These are phyloP conservation scores for Motacilla alba DNA, from an alignment of 2,113 vertebrate genomes.

Conservation along the genomic window DNA sequence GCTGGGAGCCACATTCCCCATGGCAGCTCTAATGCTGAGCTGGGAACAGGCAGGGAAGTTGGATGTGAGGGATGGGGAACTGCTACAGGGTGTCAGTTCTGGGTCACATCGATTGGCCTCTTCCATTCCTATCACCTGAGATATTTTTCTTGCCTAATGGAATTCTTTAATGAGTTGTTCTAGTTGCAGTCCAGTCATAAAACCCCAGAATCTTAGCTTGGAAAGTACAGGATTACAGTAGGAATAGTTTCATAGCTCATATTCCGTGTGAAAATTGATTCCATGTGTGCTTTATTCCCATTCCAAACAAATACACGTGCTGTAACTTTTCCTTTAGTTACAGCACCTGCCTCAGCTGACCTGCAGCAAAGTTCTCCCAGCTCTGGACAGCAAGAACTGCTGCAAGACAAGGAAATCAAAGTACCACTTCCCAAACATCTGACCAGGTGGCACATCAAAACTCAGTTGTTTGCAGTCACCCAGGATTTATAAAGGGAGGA, in stretches of 20 bases:
- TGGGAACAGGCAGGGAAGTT: not conserved
- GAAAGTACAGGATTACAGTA: not conserved
- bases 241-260: not conserved
- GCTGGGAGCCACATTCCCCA: not conserved
- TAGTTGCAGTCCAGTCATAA: not conserved
- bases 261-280: not conserved
- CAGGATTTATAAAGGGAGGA: not conserved
- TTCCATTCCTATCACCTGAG: not conserved
- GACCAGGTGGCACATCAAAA: conserved; percentile 1
- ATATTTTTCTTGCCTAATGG: not conserved
- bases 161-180: not conserved
- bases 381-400: conserved; percentile 84
- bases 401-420: conserved; percentile 82
- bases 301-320: not conserved
- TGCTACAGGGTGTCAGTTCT: not conserved
- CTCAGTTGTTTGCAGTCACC: not conserved
- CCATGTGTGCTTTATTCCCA: not conserved
- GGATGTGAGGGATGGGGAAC: not conserved
- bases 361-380: conserved; percentile 81
- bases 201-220: not conserved
- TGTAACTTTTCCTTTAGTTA: conserved; percentile 13
- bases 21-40: rapidly evolving
- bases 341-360: conserved; percentile 91
- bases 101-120: not conserved
- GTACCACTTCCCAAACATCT: conserved; percentile 93